Conservation (phyloP, 2,888 invertebrate genomes). For the Parelbella ahira region DNA sequence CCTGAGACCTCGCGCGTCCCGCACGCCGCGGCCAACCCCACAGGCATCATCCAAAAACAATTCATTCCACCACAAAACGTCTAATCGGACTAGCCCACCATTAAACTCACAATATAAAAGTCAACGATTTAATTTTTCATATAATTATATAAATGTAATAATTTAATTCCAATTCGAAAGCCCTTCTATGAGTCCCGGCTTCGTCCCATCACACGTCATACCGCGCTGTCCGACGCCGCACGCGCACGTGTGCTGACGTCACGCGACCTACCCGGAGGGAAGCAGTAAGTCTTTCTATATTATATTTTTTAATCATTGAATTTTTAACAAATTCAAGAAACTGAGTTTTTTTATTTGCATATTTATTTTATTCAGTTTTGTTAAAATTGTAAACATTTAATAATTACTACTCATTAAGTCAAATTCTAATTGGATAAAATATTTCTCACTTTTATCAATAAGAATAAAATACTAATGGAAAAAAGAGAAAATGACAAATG, state of each 20-base stretch:
- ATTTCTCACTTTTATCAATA: no score
- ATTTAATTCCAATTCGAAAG: slow-evolving; percentile 24
- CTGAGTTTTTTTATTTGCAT: no score
- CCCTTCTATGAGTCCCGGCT: slow-evolving; percentile 24
- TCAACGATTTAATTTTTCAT: slow-evolving; percentile 31
- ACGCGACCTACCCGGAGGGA: slow-evolving; percentile 50
- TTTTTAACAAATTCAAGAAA: neutral
- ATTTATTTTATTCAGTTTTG: no score
- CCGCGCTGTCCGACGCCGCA: slow-evolving; percentile 32
- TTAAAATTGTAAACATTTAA: no score
- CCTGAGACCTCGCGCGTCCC: slow-evolving; percentile 61
- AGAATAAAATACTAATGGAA: no score
- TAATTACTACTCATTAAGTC: no score
- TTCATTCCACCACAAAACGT: slow-evolving; percentile 30
- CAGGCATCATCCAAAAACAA: slow-evolving; percentile 25
- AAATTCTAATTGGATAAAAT: no score
- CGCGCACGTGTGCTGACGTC: slow-evolving; percentile 62
- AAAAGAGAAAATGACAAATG: no score
- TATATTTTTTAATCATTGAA: slow-evolving; percentile 14
- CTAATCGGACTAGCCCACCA: slow-evolving; percentile 20
- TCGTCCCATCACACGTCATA: slow-evolving; percentile 27
- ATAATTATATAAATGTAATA: no score
- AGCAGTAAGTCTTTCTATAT: slow-evolving; percentile 49
- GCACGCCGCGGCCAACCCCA: slow-evolving; percentile 50
- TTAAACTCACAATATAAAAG: slow-evolving; percentile 14